These are phyloP conservation scores for Onthophagus taurus DNA, from an alignment of 1,140 invertebrate genomes.

Conservation along the genomic window DNA sequence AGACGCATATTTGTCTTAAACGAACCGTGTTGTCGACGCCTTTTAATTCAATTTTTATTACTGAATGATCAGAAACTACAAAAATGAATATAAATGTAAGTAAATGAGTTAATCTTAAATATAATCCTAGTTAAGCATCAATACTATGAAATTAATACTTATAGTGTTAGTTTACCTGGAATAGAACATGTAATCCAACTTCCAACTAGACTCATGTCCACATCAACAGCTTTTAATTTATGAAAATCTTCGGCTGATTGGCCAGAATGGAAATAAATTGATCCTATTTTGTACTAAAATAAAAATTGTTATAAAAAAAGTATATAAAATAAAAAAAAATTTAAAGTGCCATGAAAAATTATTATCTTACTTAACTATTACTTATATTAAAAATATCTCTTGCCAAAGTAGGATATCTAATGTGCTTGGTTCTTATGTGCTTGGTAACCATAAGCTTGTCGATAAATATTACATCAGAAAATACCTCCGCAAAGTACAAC, in stretches of 20 bases:
- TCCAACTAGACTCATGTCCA: constrained; percentile 63
- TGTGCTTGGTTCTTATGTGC: no score
- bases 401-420: no score
- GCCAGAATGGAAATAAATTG: constrained; percentile 72
- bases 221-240: constrained; percentile 70
- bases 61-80: constrained; percentile 31
- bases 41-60: constrained; percentile 74
- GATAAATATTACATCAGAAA: no score
- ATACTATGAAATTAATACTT: not conserved
- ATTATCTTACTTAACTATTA: no score
- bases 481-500: no score
- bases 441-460: no score
- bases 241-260: constrained; percentile 68
- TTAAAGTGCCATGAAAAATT: constrained; percentile 5
- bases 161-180: constrained; percentile 45
- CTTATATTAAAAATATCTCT: no score
- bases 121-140: not conserved
- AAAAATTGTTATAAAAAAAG: not conserved
- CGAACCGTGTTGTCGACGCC: constrained; percentile 85
- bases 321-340: constrained; percentile 6
- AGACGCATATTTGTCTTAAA: constrained; percentile 68
- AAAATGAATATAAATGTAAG: constrained; percentile 14
- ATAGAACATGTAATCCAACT: constrained; percentile 83
- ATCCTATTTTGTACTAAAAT: constrained; percentile 80
- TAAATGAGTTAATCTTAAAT: not conserved